A percentile compares a stretch with the other conserved stretches of the same genome.
These are phyloP conservation scores for Gopherus evgoodei DNA, from an alignment of 2,113 vertebrate species.

Conservation along the genomic window DNA sequence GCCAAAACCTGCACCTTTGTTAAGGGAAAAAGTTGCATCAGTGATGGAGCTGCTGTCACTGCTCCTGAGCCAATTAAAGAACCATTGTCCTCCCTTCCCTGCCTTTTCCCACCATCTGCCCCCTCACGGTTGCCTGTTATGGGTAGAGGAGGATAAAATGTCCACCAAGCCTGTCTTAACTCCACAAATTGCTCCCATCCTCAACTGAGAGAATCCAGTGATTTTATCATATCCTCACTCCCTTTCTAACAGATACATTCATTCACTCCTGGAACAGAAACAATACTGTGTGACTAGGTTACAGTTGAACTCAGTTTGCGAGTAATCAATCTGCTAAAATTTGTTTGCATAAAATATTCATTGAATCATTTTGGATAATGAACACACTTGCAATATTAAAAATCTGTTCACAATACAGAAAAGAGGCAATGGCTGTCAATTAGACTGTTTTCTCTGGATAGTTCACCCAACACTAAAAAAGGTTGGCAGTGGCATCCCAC, in stretches of 20 bases:
- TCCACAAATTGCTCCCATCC: background rate
- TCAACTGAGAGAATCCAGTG: background rate
- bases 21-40: no score
- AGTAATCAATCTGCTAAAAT: background rate
- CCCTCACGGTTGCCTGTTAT: no score
- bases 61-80: no score
- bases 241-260: background rate
- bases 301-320: background rate
- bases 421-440: background rate
- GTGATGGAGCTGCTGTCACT: no score
- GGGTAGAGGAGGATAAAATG: background rate
- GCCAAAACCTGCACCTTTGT: no score
- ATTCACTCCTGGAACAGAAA: background rate
- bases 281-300: background rate
- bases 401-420: background rate
- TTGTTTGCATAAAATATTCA: constrained; percentile 2
- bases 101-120: background rate
- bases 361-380: background rate
- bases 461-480: background rate
- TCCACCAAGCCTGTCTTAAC: background rate
- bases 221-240: background rate
- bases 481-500: background rate
- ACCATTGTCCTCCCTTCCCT: background rate
- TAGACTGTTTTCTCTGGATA: background rate
- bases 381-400: background rate